Conservation (phyloP, 2,113 vertebrate genomes). For the Ailuropoda melanoleuca region DNA sequence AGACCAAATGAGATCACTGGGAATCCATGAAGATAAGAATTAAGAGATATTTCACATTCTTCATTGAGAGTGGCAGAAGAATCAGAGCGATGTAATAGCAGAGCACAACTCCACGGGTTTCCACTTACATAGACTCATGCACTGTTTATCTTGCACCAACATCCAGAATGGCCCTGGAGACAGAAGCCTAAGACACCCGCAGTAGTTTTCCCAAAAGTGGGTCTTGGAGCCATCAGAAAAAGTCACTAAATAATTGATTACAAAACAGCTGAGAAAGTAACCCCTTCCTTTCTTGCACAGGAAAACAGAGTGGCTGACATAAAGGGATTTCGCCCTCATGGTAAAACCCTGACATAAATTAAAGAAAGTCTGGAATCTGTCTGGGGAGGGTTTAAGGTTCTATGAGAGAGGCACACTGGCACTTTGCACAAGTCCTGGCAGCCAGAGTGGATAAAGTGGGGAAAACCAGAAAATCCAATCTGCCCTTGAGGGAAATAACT, state of each 20-base stretch:
- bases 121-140: neutral
- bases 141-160: neutral
- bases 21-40: neutral
- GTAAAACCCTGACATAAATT: neutral
- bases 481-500: neutral
- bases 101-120: neutral
- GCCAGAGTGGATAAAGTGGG: neutral
- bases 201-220: neutral
- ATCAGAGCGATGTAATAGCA: neutral
- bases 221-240: neutral
- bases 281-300: neutral
- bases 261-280: neutral
- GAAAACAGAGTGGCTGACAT: neutral
- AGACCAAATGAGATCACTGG: neutral
- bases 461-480: neutral
- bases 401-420: neutral
- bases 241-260: neutral
- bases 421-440: neutral
- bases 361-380: neutral
- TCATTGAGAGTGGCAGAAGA: neutral
- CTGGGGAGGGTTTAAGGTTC: neutral
- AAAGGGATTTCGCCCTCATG: neutral
- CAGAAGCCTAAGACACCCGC: neutral
- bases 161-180: neutral
- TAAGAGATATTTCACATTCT: neutral